These are phyloP conservation scores for Mesochorus sp. DNA, from an alignment of 2,888 invertebrate genomes.

Conservation along the genomic window DNA sequence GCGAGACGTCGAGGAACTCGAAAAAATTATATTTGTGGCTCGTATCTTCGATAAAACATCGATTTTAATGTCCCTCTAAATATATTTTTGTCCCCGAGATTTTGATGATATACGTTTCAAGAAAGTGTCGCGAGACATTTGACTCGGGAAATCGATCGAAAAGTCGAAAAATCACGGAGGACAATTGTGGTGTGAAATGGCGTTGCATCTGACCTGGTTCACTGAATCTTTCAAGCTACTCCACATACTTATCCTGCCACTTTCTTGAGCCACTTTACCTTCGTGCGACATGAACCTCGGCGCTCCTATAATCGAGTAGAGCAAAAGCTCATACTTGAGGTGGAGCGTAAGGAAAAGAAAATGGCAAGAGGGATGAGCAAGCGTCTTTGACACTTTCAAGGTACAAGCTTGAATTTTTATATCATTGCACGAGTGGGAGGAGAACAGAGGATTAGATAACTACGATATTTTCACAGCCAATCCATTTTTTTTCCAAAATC, in stretches of 20 bases:
- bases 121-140: background rate
- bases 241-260: background rate
- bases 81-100: too few species aligned
- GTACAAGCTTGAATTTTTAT: constrained; percentile 37
- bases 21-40: too few species aligned
- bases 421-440: background rate
- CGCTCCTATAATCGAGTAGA: background rate
- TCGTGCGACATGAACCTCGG: background rate
- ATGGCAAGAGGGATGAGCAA: background rate
- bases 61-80: background rate
- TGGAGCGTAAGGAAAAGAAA: too few species aligned
- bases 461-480: background rate
- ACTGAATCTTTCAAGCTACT: constrained; percentile 16
- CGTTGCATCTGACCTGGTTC: background rate
- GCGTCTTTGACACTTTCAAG: constrained; percentile 31
- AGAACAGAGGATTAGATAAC: background rate
- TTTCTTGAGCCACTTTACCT: background rate
- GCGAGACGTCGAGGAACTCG: too few species aligned
- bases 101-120: background rate
- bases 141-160: background rate
- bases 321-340: background rate
- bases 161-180: background rate
- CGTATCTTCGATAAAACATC: too few species aligned
- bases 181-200: background rate
- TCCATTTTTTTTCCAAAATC: too few species aligned